Conservation (phyloP, 2,113 vertebrate genomes). For the Oreochromis tanganicae region DNA sequence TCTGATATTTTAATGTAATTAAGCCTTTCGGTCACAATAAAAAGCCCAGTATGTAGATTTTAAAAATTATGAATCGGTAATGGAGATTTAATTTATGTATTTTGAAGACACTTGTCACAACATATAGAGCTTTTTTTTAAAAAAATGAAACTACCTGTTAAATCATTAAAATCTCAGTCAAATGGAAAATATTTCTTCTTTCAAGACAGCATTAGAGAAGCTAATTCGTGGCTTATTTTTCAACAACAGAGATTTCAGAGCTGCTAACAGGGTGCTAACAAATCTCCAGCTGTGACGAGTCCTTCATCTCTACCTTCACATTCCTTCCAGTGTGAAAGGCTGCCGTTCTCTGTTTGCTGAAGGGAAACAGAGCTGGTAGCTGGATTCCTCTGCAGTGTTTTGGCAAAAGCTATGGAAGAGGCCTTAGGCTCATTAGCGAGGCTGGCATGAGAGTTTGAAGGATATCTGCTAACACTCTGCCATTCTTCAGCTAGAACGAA, state of each 20-base stretch:
- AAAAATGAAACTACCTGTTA: not conserved
- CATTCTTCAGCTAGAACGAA: constrained; percentile 62
- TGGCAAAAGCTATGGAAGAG: constrained; percentile 66
- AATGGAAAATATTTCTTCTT: constrained; percentile 23
- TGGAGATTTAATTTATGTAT: not conserved
- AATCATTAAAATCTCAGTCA: constrained; percentile 41
- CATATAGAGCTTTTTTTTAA: not conserved
- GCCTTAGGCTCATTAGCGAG: constrained; percentile 66
- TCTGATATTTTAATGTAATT: not conserved
- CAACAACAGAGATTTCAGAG: constrained; percentile 27
- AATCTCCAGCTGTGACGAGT: constrained; percentile 52
- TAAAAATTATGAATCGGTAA: not conserved
- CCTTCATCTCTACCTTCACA: constrained; percentile 56
- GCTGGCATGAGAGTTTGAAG: constrained; percentile 61
- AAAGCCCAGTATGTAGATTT: not conserved
- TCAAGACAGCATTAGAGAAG: constrained; percentile 24
- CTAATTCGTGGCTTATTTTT: constrained; percentile 42
- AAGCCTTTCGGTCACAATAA: not conserved
- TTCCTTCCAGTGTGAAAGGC: constrained; percentile 46
- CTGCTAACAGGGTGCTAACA: constrained; percentile 52
- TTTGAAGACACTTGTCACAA: constrained; percentile 25
- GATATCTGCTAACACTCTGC: constrained; percentile 69
- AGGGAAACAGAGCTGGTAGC: constrained; percentile 54
- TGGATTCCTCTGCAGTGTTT: constrained; percentile 46
- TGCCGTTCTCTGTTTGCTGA: constrained; percentile 40